Percentiles rank a stretch among this genome's conserved stretches.
Evolutionary conservation across 2,113 vertebrate species (phyloP).

Genomic region (Mormyrus iriodes): DNA sequence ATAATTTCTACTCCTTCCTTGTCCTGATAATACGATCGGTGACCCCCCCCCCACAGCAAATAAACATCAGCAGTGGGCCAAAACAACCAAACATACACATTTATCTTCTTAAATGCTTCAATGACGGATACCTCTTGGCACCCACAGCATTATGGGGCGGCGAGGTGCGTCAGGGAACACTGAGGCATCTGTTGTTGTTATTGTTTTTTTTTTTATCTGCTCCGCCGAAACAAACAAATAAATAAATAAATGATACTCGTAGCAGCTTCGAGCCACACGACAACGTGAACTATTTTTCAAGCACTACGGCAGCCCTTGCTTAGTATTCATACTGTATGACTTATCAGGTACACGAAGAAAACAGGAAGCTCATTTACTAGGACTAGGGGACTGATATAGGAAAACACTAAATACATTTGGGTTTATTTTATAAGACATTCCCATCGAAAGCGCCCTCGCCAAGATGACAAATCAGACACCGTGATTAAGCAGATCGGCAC

Average conservation of each 20-base stretch:
- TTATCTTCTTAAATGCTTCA: not conserved
- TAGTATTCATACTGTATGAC: slow-evolving; percentile 24
- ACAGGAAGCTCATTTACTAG: slow-evolving; percentile 26
- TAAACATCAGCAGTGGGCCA: not conserved
- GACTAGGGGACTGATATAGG: slow-evolving; percentile 22
- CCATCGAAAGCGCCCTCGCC: slow-evolving; percentile 15
- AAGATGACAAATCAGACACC: slow-evolving; percentile 18
- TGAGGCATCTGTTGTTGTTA: not conserved
- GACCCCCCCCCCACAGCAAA: not conserved
- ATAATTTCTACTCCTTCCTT: not conserved
- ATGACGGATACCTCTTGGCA: not conserved
- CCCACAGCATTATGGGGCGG: not conserved
- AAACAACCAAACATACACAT: not conserved
- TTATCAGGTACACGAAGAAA: slow-evolving; percentile 11
- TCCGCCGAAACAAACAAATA: not conserved
- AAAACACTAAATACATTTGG: slow-evolving; percentile 29
- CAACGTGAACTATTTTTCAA: not conserved
- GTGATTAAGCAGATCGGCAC: not conserved
- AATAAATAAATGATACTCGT: slow-evolving; percentile 9
- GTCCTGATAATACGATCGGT: not conserved
- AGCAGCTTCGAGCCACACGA: not conserved
- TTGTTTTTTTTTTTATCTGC: not conserved
- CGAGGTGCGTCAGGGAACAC: not conserved
- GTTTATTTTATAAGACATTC: slow-evolving; percentile 18
- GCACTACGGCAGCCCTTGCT: slow-evolving; percentile 18